Base-by-base conservation (phyloP, 1,140 invertebrate species). In the Orchestia grillus region DNA sequence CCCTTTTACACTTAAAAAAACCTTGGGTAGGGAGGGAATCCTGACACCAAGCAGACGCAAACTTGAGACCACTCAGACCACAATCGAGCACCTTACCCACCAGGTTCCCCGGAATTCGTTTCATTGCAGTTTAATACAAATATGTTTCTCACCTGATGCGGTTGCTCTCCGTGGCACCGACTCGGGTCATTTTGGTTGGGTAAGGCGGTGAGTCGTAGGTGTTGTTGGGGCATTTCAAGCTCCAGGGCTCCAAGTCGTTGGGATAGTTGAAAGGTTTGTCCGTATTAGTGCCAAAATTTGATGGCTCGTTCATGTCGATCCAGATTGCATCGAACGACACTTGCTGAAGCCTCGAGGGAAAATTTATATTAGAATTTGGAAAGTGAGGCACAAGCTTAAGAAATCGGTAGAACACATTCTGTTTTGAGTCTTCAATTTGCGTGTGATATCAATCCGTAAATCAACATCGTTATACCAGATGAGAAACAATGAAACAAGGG, bases 251-350 rank as follows among this genome's bases (percentile, higher is more conserved):
- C 19, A 47, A 57, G 6, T 97, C 96, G 19, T 97, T 96, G 6
- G 97, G 97, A 97, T 97, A 97, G 96, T 97, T 97, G 96, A 96
- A 97, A 11, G 97, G 97, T 42, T 97, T 96, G 44, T 97, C 97
- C 96, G 97, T 97, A 96, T 97, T 97, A 3, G 97, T 97, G 40
- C 97, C 97, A 97, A 97, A 97, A 96, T 97, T 97, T 44, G 97
- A 96, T 23, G 97, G 97, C 44, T 97, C 97, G 95, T 97, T 97
- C 97, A 97, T 95, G 91, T 97, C 96, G 41, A 96, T 96, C 96
- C 96, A 96, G 0, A 96, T 3, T 19, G 77, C 95, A 87, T 96
- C 96, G 87, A 96, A 96, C 36, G 96, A n/a, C 44, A 96, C 87
- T 42, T 47, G 44, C 91, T 96, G 45, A n/a, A 94, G 40, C 15